Evolutionary conservation across 2,888 invertebrate genomes (phyloP), one percentile per base, ranked within the genome.

Genomic region (Spicauda simplicius): DNA sequence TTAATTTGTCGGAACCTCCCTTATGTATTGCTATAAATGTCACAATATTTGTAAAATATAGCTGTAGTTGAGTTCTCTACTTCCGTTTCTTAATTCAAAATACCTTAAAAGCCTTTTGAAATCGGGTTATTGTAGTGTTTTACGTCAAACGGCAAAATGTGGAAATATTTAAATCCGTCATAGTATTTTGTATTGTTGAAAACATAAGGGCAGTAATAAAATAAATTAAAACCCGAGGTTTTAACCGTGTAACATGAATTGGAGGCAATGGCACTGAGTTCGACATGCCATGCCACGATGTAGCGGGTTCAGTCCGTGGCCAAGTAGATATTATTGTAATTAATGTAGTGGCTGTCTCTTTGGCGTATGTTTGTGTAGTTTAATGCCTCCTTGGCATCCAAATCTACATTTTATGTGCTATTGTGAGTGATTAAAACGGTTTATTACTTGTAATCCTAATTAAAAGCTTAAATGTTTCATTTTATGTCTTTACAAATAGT

Each of bases 11-110:
- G 45, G 48, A 50, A 64, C 33, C 19, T 64, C 50, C 33, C 48
- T 64, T 56, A 50, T 25, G 25, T 25, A 55, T 45, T 19, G 33
- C 33, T 55, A 41, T 63, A 45, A 54, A 56, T 56, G 64, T 64
- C 64, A 50, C 50, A 64, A 56, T 57, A 64, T 41, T 25, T 64
- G 50, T 64, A 10, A 41, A 41, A 57, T 57, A 45, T 20, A 57
- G 56, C 45, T n/a, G 14, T 30, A 37, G 12, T 20, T 64, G 19
- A 37, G 56, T 52, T 50, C n/a, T 16, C 18, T 50, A 64, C 30
- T 57, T 57, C 20, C 14, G 18, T 20, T 33, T 48, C 18, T 19
- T 48, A 63, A 53, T 54, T 16, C 20, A 41, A 59, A 48, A 16
- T 41, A 14, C 41, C 41, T 41, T 41, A 14, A 37, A 37, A 14